Base-by-base conservation (phyloP, 2,113 vertebrate species). In the Microcebus murinus region DNA sequence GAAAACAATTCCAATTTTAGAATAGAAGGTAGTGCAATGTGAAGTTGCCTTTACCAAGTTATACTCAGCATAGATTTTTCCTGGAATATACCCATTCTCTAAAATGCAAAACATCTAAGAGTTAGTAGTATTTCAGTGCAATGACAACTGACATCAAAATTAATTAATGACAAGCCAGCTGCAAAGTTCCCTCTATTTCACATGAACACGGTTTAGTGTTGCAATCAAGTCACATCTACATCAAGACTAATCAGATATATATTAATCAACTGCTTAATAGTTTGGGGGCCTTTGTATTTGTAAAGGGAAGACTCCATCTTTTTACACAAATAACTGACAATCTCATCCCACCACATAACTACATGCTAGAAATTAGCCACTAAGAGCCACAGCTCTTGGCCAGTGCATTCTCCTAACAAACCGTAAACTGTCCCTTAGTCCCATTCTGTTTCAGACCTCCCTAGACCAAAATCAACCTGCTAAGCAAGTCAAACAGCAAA, bases 141-240 rank as follows among this genome's bases (percentile, higher is more conserved):
- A 84, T 95, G 57, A 95, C 68, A 95, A 96, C 1, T 42, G 67
- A 90, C 45, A 94, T 65, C 50, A 97, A 61, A 73, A 96, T 83
- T 88, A 87, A 96, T 96, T 90, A 94, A 89, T 70, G 36, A 15
- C 81, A 97, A 57, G 36, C 42, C 34, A 94, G 68, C 55, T 91
- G 20, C 80, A 87, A 94, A 74, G 27, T 50, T 83, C 39, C 55
- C 21, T 93, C 11, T 80, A 59, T 96, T 96, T 96, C 79, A 93
- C 34, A 86, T 42, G 48, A 82, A 29, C 8, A 92, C 18, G 70
- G 39, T 73, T 91, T 82, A 83, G 42, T 91, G 63, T 76, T 63
- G 23, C 50, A 93, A 93, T 27, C 7, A 2, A 93, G 15, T 88
- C 96, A 61, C 36, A 77, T 52, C 31, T 91, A 68, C 34, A 91